phyloP scores from a whole-genome alignment of 2,113 vertebrate species.

The Labeo rohita region DNA sequence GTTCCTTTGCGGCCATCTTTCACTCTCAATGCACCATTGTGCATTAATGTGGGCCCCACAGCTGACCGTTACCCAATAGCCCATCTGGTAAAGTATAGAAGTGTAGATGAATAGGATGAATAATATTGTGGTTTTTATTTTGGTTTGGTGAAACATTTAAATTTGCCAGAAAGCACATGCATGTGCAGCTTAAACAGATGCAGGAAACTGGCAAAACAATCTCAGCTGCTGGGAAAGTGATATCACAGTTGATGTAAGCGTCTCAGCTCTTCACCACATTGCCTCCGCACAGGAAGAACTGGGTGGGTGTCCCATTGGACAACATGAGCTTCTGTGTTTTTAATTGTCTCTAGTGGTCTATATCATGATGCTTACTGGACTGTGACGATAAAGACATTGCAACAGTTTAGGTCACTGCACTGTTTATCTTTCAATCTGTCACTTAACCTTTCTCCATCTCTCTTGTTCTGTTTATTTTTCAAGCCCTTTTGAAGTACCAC shows the following conservation, averaged over 20 bases:
- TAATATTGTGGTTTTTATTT: neutral
- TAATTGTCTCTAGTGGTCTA: conserved; percentile 8
- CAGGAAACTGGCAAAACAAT: conserved; percentile 30
- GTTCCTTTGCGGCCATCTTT: too few relatives aligned
- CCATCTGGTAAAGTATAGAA: neutral
- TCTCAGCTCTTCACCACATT: conserved; percentile 37
- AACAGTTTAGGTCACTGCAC: neutral
- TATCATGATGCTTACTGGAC: neutral
- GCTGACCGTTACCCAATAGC: neutral
- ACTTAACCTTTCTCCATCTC: neutral
- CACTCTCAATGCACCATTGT: too few relatives aligned
- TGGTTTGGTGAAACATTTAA: neutral
- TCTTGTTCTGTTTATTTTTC: neutral
- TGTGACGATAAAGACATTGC: neutral
- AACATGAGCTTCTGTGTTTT: conserved; percentile 5
- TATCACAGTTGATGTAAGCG: conserved; percentile 40
- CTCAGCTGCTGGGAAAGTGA: conserved; percentile 43
- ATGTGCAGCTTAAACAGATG: conserved; percentile 33
- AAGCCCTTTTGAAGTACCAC: conserved; percentile 92
- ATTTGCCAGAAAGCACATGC: neutral
- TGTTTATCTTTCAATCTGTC: neutral
- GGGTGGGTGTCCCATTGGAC: conserved; percentile 29
- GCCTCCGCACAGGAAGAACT: conserved; percentile 49
- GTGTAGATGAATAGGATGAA: neutral
- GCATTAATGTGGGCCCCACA: neutral